phyloP scores from a whole-genome alignment of 1,140 invertebrate genomes.

The Halictus rubicundus region DNA sequence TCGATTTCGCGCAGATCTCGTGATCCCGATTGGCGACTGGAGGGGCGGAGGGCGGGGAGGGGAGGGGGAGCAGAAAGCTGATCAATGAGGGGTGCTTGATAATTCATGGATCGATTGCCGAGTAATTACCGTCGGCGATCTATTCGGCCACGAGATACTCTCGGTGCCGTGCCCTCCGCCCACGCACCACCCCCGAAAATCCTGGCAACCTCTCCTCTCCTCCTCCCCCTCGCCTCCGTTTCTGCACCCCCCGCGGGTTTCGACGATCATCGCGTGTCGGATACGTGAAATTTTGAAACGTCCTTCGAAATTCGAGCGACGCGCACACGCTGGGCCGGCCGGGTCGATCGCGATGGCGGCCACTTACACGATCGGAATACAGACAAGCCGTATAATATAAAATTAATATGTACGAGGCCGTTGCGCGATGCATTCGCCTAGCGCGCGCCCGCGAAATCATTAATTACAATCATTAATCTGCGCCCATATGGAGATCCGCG shows the following conservation, averaged over 20 bases:
- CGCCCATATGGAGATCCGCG: neutral
- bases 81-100: neutral
- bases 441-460: constrained; percentile 12
- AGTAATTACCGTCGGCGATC: neutral
- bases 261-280: neutral
- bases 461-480: constrained; percentile 36
- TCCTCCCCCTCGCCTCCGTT: too few relatives aligned
- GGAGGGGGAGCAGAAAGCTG: neutral
- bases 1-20: neutral
- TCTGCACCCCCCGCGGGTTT: too few relatives aligned
- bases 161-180: too few relatives aligned
- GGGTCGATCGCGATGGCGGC: neutral
- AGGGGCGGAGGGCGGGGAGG: too few relatives aligned
- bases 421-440: constrained; percentile 1
- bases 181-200: too few relatives aligned
- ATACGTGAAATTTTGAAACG: constrained; percentile 11
- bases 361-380: constrained; percentile 9
- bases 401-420: constrained; percentile 30
- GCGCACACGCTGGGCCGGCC: too few relatives aligned
- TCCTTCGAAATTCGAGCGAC: neutral
- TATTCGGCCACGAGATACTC: neutral
- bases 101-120: constrained; percentile 4
- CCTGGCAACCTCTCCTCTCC: too few relatives aligned
- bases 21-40: neutral
- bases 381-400: constrained; percentile 7